Evolutionary conservation across 1,140 invertebrate species (phyloP), one percentile per base, ranked within the genome.

Genomic region (Eumeta japonica): DNA sequence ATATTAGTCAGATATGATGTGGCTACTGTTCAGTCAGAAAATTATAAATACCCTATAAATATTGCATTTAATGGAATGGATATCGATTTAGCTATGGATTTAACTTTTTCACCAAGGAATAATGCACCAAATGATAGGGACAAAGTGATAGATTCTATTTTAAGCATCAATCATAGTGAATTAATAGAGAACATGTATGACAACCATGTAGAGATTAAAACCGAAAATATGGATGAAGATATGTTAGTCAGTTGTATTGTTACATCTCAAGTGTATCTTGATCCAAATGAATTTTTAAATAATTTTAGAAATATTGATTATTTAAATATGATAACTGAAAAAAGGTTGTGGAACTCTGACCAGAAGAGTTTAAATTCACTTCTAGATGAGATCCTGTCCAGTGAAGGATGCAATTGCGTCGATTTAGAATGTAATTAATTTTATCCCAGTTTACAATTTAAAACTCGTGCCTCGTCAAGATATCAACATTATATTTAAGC

Each of bases 341-440:
- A 79, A 41, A 73, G 62, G 17, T 68, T 76, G 3, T 86, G 84
- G 84, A 53, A 80, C 13, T 59, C 76, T 16, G 74, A 79, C 40
- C 76, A 78, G 1, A 77, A 79, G 28, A 80, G 78, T 42, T 81
- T 86, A 27, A 63, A 78, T 9, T 83, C 81, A 2, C 62, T 85
- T 2, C 50, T 87, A 11, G 82, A 87, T 47, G 85, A 87, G 55
- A 85, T 87, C 47, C 52, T 85, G 5, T 24, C 20, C 5, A 5
- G 5, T 24, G 20, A 24, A 7, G 20, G 20, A n/a, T n/a, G n/a
- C n/a, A n/a, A n/a, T n/a, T n/a, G n/a, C n/a, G n/a, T n/a, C n/a
- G n/a, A n/a, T n/a, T n/a, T n/a, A n/a, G n/a, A n/a, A n/a, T n/a
- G n/a, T n/a, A n/a, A n/a, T n/a, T n/a, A n/a, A n/a, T n/a, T n/a